Base-by-base conservation (phyloP, 2,888 invertebrate genomes). In the Agriotes lineatus region DNA sequence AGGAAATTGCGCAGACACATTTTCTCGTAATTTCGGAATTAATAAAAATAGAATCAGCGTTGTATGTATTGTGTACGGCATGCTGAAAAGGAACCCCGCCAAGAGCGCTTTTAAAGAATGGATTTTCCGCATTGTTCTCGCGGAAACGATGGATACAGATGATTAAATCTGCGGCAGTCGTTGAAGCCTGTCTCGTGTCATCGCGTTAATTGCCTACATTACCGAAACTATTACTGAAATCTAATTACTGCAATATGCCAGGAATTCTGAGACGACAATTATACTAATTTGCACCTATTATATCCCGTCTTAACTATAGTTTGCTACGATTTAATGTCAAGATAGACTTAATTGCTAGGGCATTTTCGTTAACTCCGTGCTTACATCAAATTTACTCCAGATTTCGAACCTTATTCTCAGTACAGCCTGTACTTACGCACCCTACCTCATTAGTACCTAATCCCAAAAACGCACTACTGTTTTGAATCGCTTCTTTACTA, bases 261-360 rank as follows among this genome's bases (percentile, higher is more conserved):
- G 80, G 79, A 82, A 82, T 82, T 82, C 81, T 78, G 79, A 82
- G 82, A 82, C 80, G 81, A 81, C 82, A 82, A 82, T 83, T 83
- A 82, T 79, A 79, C 82, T 82, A 82, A 82, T 83, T 82, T 81
- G 81, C 82, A 83, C 82, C 82, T 82, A 83, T 83, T 82, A 82
- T 81, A 80, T 78, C 77, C 78, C 75, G 75, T 76, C 76, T 77
- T 77, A 77, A 74, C 76, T 77, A 74, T 75, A 76, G 75, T 75
- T 76, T 74, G 70, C 74, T 68, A 73, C 74, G 80, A 80, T 81
- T 81, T 77, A 79, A 77, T 77, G 79, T 79, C 79, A 75, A 79
- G 80, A 79, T 79, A 79, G 78, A 78, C 77, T 78, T 79, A 80
- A 81, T 80, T 80, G 80, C 78, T 75, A 77, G 78, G 75, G 74